phyloP scores from a whole-genome alignment of 2,888 invertebrate genomes.

The Tachina grossa region DNA sequence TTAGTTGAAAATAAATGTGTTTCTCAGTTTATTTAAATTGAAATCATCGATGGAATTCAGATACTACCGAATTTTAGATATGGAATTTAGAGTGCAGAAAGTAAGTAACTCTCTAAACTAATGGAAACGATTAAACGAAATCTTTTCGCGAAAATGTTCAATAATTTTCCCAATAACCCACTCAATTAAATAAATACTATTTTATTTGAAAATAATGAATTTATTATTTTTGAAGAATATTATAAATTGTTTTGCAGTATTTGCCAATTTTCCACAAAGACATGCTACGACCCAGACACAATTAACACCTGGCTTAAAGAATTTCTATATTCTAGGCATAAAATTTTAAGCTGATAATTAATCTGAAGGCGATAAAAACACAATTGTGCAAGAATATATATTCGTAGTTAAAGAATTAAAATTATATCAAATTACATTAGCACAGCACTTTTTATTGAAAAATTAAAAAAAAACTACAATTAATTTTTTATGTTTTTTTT shows the following conservation, averaged over 20 bases:
- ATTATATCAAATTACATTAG: constrained; percentile 54
- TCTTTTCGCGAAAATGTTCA: no score
- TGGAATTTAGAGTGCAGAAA: not conserved
- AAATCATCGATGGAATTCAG: not conserved
- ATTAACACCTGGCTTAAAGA: constrained; percentile 43
- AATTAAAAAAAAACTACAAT: constrained; percentile 18
- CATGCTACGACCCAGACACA: not conserved
- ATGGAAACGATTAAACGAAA: no score
- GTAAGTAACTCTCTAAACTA: not conserved
- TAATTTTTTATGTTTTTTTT: no score
- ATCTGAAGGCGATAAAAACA: constrained; percentile 20
- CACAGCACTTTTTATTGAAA: constrained; percentile 43
- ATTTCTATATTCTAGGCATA: not conserved
- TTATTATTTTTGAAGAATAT: not conserved
- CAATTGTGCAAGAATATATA: constrained; percentile 18
- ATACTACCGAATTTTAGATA: no score
- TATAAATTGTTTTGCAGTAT: not conserved
- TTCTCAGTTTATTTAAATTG: no score
- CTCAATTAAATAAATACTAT: not conserved
- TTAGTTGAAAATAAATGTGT: no score
- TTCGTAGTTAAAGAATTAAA: constrained; percentile 22
- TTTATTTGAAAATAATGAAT: not conserved
- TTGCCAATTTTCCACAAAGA: not conserved
- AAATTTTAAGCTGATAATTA: not conserved
- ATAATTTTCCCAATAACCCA: not conserved